Evolutionary conservation across 2,113 vertebrate species (phyloP).

Genomic region (Epinephelus moara): DNA sequence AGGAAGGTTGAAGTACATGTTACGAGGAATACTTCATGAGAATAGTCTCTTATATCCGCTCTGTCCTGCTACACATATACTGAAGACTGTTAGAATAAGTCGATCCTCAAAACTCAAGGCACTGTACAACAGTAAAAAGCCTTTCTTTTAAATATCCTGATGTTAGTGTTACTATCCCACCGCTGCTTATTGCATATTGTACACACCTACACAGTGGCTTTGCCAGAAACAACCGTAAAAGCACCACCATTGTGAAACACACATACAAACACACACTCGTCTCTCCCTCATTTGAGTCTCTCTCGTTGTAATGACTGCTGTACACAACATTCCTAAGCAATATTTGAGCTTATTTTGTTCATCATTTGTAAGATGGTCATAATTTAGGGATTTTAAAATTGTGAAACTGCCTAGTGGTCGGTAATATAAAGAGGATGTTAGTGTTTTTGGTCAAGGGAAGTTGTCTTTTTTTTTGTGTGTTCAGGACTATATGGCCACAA

Average conservation of each 20-base stretch:
- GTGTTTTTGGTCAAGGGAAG: conserved; percentile 71
- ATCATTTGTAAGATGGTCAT: conserved; percentile 75
- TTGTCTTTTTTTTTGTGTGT: conserved; percentile 56
- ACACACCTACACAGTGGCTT: conserved; percentile 72
- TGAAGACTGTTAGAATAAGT: conserved; percentile 82
- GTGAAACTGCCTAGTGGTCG: conserved; percentile 80
- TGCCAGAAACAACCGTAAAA: conserved; percentile 50
- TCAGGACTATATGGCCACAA: conserved; percentile 71
- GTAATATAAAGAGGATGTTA: conserved; percentile 68
- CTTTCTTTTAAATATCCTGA: conserved; percentile 58
- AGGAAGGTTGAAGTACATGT: conserved; percentile 32
- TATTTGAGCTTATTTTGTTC: conserved; percentile 78
- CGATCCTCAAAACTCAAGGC: conserved; percentile 55
- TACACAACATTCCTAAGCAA: conserved; percentile 86
- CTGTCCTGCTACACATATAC: conserved; percentile 66
- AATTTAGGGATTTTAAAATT: conserved; percentile 75
- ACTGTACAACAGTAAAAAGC: conserved; percentile 53
- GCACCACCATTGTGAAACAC: conserved; percentile 49
- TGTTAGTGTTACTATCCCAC: conserved; percentile 48
- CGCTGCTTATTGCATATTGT: conserved; percentile 68
- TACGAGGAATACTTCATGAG: conserved; percentile 18
- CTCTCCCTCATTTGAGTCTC: conserved; percentile 50
- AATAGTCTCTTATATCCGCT: conserved; percentile 46
- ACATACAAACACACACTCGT: conserved; percentile 21
- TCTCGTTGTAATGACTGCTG: conserved; percentile 80